Evolutionary conservation across 1,140 invertebrate genomes (phyloP).

Genomic region (Drosophila hydei): DNA sequence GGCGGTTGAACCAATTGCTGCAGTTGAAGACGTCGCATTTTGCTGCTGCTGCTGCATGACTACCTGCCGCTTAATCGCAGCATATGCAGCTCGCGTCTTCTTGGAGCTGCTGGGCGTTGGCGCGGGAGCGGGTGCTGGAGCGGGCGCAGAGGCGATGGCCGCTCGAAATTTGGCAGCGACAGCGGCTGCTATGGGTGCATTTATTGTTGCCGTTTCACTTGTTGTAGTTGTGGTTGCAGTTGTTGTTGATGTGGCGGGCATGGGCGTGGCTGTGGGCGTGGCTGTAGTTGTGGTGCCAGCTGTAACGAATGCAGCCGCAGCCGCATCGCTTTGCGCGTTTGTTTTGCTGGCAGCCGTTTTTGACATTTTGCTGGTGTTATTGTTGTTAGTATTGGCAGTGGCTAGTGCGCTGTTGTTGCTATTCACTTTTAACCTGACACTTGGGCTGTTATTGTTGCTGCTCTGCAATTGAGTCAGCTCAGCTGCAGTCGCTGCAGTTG

Average conservation of each 20-base stretch:
- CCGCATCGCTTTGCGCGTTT: slow-evolving; percentile 51
- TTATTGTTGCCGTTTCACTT: slow-evolving; percentile 44
- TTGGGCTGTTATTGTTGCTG: slow-evolving; percentile 24
- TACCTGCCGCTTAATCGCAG: slow-evolving; percentile 66
- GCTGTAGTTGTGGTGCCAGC: slow-evolving; percentile 49
- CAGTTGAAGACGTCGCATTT: slow-evolving; percentile 21
- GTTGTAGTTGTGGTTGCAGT: slow-evolving; percentile 39
- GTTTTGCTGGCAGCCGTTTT: slow-evolving; percentile 61
- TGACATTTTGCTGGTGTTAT: slow-evolving; percentile 57
- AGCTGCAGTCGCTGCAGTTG: slow-evolving; percentile 24
- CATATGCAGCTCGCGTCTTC: slow-evolving; percentile 64
- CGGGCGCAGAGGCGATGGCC: slow-evolving; percentile 66
- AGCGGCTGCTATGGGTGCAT: slow-evolving; percentile 47
- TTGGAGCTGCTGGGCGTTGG: slow-evolving; percentile 46
- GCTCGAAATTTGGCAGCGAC: slow-evolving; percentile 68
- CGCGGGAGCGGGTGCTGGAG: slow-evolving; percentile 15
- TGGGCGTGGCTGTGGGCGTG: slow-evolving; percentile 46
- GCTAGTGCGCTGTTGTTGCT: slow-evolving; percentile 54
- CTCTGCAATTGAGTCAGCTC: slow-evolving; percentile 26
- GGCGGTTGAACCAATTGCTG: slow-evolving; percentile 9
- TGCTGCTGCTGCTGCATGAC: slow-evolving; percentile 49
- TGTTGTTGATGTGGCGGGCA: slow-evolving; percentile 49
- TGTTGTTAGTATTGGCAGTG: slow-evolving; percentile 58
- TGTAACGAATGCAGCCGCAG: slow-evolving; percentile 46
- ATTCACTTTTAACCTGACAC: slow-evolving; percentile 68